Base-by-base conservation (phyloP, 2,888 invertebrate species). In the Eristalinus aeneus region DNA sequence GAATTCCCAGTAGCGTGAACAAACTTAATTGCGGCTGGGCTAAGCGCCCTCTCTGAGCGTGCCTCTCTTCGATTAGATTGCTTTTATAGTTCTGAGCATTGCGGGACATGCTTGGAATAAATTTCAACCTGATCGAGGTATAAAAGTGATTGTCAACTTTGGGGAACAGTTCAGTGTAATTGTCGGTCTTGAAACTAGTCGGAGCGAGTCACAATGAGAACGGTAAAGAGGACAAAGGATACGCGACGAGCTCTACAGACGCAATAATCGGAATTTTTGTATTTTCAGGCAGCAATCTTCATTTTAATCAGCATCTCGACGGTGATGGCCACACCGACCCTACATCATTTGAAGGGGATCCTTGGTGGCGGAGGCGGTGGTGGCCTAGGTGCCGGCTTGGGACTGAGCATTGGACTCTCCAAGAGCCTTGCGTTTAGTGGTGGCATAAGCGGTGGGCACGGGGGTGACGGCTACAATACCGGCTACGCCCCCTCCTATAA, bases 1-100 rank as follows among this genome's bases (percentile, higher is more conserved):
- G 86, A 86, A 74, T 78, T 86, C 82, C 86, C 86, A 86, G 73
- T 82, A 86, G 71, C 76, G 85, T 85, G 84, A 75, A 84, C 20
- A 84, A 75, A 79, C 69, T 84, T 84, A 84, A 84, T 84, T 84
- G 75, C 54, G 46, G 46, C 11, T 64, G 46, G 46, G 46, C 27
- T 27, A 16, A 46, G 46, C 16, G 46, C 46, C 39, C n/a, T n/a
- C 39, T 12, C 61, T 39, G 69, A 12, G n/a, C 16, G 11, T 39
- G 72, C 46, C 61, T 60, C 54, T 76, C 60, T n/a, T 53, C 16
- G 23, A 60, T 61, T 22, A 67, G 46, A 31, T 39, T 58, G 68
- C 72, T 81, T 73, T 53, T 81, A 81, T 80, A 76, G 64, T 83
- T 76, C 67, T 27, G 39, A 64, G 36, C 67, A 56, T 80, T 69